Evolutionary conservation across 2,797 vertebrate species (phyloP).

Genomic region (Hemitrygon akajei): DNA sequence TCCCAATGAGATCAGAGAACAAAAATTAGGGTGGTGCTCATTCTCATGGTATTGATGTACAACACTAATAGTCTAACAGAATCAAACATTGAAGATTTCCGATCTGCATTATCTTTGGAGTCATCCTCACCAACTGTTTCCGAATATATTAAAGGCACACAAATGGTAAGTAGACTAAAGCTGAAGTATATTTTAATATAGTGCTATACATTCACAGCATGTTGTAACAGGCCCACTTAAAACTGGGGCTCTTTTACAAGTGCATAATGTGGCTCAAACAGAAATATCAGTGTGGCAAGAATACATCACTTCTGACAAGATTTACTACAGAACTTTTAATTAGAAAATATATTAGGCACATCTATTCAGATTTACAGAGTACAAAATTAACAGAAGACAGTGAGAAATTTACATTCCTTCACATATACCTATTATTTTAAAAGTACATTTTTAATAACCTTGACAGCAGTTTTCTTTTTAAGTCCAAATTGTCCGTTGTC

Average conservation of each 20-base stretch:
- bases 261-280: not conserved
- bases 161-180: not conserved
- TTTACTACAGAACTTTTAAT: constrained; percentile 30
- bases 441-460: not conserved
- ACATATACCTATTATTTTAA: constrained; percentile 26
- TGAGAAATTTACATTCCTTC: constrained; percentile 34
- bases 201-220: not conserved
- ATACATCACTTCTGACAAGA: not conserved
- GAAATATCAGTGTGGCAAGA: not conserved
- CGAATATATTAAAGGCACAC: not conserved
- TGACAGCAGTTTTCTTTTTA: not conserved
- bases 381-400: constrained; percentile 35
- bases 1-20: too few species aligned
- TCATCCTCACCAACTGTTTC: not conserved
- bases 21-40: too few species aligned
- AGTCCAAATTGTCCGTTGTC: not conserved
- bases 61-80: not conserved
- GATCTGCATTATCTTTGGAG: not conserved
- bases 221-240: not conserved
- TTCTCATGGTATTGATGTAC: too few species aligned
- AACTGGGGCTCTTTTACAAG: not conserved
- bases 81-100: not conserved
- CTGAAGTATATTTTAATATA: not conserved
- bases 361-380: constrained; percentile 37
- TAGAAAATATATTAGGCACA: constrained; percentile 38